Evolutionary conservation across 2,888 invertebrate genomes (phyloP).

Genomic region (Lobophora halterata): DNA sequence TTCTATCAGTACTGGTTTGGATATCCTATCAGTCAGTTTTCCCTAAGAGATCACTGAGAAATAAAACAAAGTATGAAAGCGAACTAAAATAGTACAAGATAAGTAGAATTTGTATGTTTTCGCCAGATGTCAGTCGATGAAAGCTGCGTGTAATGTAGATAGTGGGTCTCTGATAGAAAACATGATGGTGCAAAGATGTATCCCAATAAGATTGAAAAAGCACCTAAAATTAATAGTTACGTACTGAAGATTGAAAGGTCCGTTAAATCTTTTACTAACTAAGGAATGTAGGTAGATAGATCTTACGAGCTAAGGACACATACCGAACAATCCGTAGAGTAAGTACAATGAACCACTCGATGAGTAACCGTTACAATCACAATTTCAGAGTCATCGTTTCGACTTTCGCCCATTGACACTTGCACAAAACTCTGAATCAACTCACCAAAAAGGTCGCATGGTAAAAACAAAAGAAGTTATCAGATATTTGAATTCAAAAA

Average conservation of each 20-base stretch:
- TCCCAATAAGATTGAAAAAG: not conserved
- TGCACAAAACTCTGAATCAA: constrained; percentile 38
- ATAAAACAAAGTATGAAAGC: too few relatives aligned
- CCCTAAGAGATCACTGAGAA: too few relatives aligned
- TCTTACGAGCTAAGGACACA: constrained; percentile 50
- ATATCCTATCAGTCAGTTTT: too few relatives aligned
- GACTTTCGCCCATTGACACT: constrained; percentile 53
- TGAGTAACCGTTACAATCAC: constrained; percentile 64
- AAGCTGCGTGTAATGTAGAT: too few relatives aligned
- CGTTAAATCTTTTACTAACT: constrained; percentile 11
- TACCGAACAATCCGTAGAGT: constrained; percentile 58
- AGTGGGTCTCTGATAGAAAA: not conserved
- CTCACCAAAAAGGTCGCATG: constrained; percentile 31
- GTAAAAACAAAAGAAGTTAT: constrained; percentile 19
- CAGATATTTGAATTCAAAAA: constrained; percentile 45
- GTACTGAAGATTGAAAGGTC: too few relatives aligned
- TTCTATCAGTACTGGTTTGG: too few relatives aligned
- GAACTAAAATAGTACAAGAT: too few relatives aligned
- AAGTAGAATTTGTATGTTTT: too few relatives aligned
- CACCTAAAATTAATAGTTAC: too few relatives aligned
- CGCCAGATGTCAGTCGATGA: too few relatives aligned
- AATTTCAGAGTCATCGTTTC: constrained; percentile 51
- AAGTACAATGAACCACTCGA: constrained; percentile 58
- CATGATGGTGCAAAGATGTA: not conserved
- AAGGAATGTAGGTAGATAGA: constrained; percentile 12